A percentile compares a stretch with the other conserved stretches of the same genome.
phyloP scores from a whole-genome alignment of 2,113 vertebrate species.

The Lepisosteus oculatus region DNA sequence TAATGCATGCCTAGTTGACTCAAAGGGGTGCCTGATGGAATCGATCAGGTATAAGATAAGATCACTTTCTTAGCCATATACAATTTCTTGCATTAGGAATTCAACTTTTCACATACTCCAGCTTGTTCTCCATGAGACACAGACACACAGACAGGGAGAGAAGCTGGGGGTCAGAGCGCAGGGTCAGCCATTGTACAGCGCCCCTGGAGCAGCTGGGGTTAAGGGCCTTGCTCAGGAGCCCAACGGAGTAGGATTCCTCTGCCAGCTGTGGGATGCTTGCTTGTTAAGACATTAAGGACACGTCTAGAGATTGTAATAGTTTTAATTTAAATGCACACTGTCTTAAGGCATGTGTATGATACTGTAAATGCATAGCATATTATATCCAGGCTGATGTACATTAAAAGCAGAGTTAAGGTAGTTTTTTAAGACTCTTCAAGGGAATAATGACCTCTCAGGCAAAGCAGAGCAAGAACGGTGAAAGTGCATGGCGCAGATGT shows the following conservation, averaged over 20 bases:
- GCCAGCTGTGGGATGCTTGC: not conserved
- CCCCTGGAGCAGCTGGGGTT: no score
- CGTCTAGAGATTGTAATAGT: not conserved
- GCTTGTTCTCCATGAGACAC: no score
- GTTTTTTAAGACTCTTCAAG: not conserved
- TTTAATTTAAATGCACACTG: constrained; percentile 11
- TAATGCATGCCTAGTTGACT: no score
- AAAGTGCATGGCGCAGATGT: no score
- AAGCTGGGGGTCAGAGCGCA: no score
- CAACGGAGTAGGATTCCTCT: no score
- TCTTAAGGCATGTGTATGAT: constrained; percentile 17
- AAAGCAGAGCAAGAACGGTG: not conserved
- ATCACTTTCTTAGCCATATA: no score
- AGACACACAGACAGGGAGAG: no score
- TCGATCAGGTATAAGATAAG: not conserved
- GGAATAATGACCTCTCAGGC: not conserved
- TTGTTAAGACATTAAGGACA: not conserved
- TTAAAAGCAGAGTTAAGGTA: constrained; percentile 4
- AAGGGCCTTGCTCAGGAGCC: no score
- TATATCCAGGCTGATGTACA: constrained; percentile 3
- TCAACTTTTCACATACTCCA: no score
- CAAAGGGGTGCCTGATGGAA: not conserved
- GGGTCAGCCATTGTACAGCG: no score
- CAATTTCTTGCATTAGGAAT: no score
- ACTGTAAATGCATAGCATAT: not conserved